Evolutionary conservation across 2,888 invertebrate genomes (phyloP).

Genomic region (Dynastes grantii): DNA sequence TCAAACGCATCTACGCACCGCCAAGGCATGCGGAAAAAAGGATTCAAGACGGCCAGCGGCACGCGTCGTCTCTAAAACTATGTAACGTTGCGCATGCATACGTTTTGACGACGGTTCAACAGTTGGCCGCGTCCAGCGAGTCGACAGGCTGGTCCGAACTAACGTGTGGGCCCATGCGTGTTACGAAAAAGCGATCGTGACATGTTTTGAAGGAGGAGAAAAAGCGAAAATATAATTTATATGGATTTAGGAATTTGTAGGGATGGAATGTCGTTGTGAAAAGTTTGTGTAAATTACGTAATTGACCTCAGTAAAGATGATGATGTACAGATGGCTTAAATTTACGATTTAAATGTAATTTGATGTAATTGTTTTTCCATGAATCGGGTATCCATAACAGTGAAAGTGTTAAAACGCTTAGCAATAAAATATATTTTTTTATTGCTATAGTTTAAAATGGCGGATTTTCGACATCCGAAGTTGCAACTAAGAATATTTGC

Average conservation of each 20-base stretch:
- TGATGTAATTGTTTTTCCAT: no score
- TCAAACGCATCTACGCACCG: not conserved
- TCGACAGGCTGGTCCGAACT: not conserved
- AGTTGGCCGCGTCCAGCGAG: not conserved
- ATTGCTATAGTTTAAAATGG: no score
- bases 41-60: not conserved
- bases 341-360: no score
- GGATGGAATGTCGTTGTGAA: not conserved
- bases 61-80: not conserved
- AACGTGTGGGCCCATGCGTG: not conserved
- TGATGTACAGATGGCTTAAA: no score
- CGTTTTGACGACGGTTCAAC: not conserved
- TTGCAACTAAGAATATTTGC: no score
- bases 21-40: conserved; percentile 14
- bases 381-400: no score
- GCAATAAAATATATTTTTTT: no score
- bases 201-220: not conserved
- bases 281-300: not conserved
- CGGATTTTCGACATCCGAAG: no score
- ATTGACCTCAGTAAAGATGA: no score
- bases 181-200: not conserved
- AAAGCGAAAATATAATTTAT: not conserved
- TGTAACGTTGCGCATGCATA: not conserved
- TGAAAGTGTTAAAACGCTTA: no score
- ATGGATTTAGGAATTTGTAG: not conserved